A percentile compares a stretch with the other conserved stretches of the same genome.
Evolutionary conservation across 2,888 invertebrate species (phyloP).

Genomic region (Drosophila merina): DNA sequence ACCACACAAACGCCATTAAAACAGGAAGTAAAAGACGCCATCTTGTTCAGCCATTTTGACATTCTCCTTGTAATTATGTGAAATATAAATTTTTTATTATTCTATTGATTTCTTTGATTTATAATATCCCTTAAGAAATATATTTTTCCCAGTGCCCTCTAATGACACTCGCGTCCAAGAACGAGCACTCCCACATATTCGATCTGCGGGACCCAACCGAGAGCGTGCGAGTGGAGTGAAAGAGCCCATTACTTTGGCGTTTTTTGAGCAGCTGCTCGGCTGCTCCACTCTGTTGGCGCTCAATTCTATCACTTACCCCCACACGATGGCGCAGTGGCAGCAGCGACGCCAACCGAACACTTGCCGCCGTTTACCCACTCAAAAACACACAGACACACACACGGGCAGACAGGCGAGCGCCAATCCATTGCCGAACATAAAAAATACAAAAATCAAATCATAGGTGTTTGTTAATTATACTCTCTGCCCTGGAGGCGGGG

Average conservation of each 20-base stretch:
- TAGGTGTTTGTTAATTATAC: conserved; percentile 71
- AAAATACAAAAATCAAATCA: conserved; percentile 65
- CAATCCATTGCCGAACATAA: conserved; percentile 54
- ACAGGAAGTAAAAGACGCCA: not conserved
- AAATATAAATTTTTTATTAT: too few species aligned
- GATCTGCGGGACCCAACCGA: conserved; percentile 11
- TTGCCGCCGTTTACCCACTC: conserved; percentile 54
- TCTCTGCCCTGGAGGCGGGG: conserved; percentile 32
- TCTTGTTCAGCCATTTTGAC: not conserved
- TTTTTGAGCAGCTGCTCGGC: conserved; percentile 58
- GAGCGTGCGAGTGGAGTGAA: conserved; percentile 22
- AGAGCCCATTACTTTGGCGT: conserved; percentile 68
- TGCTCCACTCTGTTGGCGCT: conserved; percentile 7
- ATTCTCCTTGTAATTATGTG: too few species aligned
- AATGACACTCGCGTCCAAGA: conserved; percentile 63
- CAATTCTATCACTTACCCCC: conserved; percentile 62
- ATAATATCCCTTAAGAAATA: not conserved
- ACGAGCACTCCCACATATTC: conserved; percentile 38
- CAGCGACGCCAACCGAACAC: conserved; percentile 44
- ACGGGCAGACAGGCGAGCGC: conserved; percentile 59
- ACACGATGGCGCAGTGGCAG: conserved; percentile 63
- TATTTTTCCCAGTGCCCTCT: conserved; percentile 1
- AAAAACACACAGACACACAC: conserved; percentile 35
- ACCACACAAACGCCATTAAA: not conserved
- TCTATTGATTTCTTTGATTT: too few species aligned